Percentiles rank a stretch among this genome's conserved stretches.
Conservation (phyloP, 2,113 vertebrate genomes). For the Anas platyrhynchos region DNA sequence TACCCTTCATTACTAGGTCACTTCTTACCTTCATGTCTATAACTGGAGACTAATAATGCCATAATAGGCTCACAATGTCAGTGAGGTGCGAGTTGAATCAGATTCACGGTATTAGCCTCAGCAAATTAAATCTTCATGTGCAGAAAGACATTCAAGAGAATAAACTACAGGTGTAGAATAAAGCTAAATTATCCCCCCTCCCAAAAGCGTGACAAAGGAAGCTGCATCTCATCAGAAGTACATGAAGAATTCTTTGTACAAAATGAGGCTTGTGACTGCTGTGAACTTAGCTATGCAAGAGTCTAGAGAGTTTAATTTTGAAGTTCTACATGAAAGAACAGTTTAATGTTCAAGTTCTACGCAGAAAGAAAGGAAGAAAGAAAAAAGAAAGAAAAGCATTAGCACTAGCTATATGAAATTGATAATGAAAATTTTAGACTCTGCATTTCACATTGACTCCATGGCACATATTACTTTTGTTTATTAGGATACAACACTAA, state of each 20-base stretch:
- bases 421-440: background rate
- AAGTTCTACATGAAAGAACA: background rate
- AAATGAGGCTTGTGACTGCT: background rate
- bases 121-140: constrained; percentile 44
- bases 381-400: background rate
- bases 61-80: background rate
- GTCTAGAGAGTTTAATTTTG: background rate
- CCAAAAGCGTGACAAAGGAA: background rate
- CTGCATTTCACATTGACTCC: background rate
- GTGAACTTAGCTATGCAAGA: background rate
- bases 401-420: background rate
- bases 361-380: background rate
- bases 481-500: background rate
- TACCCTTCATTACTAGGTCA: background rate
- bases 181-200: background rate
- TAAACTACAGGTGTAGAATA: background rate
- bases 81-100: constrained; percentile 1
- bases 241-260: background rate
- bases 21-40: constrained; percentile 22
- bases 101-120: background rate
- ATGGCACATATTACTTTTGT: background rate
- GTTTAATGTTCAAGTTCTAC: background rate
- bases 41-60: constrained; percentile 18
- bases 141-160: constrained; percentile 13
- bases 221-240: background rate